Evolutionary conservation across 2,888 invertebrate species (phyloP).

Genomic region (Mesorhabditis sp.): DNA sequence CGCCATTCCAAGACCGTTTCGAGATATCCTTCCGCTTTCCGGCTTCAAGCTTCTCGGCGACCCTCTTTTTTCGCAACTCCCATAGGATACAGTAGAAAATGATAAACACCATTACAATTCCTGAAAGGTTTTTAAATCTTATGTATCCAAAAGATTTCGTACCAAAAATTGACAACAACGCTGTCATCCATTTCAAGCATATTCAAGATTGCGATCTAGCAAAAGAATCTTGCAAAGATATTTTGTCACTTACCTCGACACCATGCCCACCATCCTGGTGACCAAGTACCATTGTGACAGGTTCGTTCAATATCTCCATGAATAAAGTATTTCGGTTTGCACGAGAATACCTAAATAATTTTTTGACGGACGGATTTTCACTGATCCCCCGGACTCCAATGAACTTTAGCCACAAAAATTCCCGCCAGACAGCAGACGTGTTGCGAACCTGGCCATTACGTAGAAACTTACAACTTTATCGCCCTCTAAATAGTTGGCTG

Average conservation of each 20-base stretch:
- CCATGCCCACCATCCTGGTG: conserved; percentile 49
- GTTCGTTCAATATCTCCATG: conserved; percentile 40
- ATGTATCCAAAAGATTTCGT: background rate
- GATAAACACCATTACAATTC: conserved; percentile 30
- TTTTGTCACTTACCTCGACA: conserved; percentile 23
- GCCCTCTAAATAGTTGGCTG: conserved; percentile 45
- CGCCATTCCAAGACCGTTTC: background rate
- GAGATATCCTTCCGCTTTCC: background rate
- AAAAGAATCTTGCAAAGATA: background rate
- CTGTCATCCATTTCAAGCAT: conserved; percentile 49
- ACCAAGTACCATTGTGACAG: conserved; percentile 46
- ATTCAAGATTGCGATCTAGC: conserved; percentile 38
- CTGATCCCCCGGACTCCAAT: no score
- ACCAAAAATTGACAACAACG: conserved; percentile 34
- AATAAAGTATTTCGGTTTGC: conserved; percentile 46
- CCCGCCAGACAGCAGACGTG: no score
- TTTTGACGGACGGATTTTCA: no score
- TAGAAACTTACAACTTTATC: conserved; percentile 25
- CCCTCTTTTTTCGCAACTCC: conserved; percentile 27
- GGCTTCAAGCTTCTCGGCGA: conserved; percentile 15
- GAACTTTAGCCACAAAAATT: no score
- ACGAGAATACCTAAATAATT: conserved; percentile 22
- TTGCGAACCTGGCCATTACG: no score
- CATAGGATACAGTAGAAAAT: conserved; percentile 35
- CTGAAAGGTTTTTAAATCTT: conserved; percentile 10